A percentile compares a stretch with the other conserved stretches of the same genome.
These are phyloP conservation scores for Muraenolepis orangiensis DNA, from an alignment of 2,797 vertebrate genomes.

Conservation along the genomic window DNA sequence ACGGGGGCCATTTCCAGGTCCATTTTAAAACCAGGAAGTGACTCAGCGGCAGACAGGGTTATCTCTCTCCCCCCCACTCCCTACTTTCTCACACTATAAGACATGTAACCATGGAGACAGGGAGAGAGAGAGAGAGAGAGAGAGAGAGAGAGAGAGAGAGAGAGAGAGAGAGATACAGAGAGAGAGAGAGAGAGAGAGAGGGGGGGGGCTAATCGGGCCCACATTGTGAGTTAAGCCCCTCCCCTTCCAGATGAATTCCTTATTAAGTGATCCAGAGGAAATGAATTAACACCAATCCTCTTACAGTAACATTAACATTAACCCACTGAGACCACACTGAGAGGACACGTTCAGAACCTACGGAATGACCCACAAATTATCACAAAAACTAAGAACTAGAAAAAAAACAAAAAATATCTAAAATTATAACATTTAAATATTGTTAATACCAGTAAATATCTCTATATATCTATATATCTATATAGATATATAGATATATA, in stretches of 20 bases:
- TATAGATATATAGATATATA: background rate
- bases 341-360: too few species aligned
- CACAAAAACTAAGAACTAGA: background rate
- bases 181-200: background rate
- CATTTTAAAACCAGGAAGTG: slow-evolving; percentile 40
- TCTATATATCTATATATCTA: background rate
- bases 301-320: slow-evolving; percentile 50
- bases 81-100: slow-evolving; percentile 25
- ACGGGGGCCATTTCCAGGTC: background rate
- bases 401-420: background rate
- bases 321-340: background rate
- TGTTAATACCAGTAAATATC: too few species aligned
- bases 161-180: background rate
- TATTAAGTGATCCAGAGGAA: slow-evolving; percentile 71
- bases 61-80: slow-evolving; percentile 40
- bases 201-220: background rate
- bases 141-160: too few species aligned
- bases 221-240: background rate
- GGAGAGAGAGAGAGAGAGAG: too few species aligned
- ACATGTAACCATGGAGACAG: too few species aligned
- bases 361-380: too few species aligned
- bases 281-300: slow-evolving; percentile 73
- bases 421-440: background rate
- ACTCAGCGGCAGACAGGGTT: slow-evolving; percentile 70
- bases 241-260: slow-evolving; percentile 63